Conservation (phyloP, 2,797 vertebrate genomes). For the Lophotriccus pileatus region DNA sequence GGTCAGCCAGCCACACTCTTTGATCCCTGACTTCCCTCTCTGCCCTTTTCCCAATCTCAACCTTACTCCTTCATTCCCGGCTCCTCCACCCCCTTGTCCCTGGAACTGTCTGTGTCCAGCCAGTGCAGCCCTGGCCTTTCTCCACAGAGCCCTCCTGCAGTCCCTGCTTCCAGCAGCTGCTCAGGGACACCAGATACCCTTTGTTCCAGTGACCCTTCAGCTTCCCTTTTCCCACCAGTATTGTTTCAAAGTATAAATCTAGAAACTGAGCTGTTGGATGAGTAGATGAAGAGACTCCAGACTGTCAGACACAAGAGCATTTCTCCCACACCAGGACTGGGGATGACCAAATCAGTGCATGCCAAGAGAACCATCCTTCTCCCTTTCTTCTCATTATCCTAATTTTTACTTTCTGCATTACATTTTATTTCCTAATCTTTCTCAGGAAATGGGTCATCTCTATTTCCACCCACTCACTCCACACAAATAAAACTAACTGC, state of each 20-base stretch:
- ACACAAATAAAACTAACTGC: not conserved
- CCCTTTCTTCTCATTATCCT: not conserved
- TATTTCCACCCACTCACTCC: not conserved
- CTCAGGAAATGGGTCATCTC: not conserved
- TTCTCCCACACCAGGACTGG: not conserved
- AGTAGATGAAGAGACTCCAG: conserved; percentile 74
- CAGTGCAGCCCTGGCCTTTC: fast-evolving
- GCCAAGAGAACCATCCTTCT: not conserved
- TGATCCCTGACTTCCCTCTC: not conserved
- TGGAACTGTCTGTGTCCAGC: fast-evolving
- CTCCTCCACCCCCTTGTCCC: not conserved
- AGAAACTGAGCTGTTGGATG: conserved; percentile 77
- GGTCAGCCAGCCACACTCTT: not conserved
- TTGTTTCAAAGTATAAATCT: conserved; percentile 80
- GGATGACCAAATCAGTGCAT: not conserved
- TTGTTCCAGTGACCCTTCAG: not conserved
- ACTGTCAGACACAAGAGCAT: not conserved
- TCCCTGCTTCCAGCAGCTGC: fast-evolving
- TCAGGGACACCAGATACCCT: fast-evolving
- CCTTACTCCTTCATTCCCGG: not conserved
- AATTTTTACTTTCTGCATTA: not conserved
- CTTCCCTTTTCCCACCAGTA: conserved; percentile 69
- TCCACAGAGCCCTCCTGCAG: fast-evolving
- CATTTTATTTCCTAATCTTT: not conserved
- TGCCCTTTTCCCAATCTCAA: not conserved